Evolutionary conservation across 2,797 vertebrate genomes (phyloP), one percentile per base, ranked within the genome.

Genomic region (Leptodactylus fallax): DNA sequence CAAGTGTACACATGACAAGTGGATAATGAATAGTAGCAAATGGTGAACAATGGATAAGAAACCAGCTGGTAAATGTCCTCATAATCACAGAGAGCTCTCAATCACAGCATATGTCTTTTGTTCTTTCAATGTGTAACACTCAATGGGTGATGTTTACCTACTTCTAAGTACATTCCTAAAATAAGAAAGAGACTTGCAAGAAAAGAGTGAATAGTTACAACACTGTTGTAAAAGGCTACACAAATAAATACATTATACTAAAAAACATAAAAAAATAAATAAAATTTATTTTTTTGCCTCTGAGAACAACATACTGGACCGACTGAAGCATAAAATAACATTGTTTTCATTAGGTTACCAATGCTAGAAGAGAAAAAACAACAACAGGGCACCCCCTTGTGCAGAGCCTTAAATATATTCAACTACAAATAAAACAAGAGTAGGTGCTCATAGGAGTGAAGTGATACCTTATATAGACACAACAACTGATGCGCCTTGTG

Each of bases 1-100:
- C 69, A 69, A 69, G 65, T 69, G 23, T 25, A 47, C 60, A 45
- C 63, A 65, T 23, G 61, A 67, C 80, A 67, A 72, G 67, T 83
- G 67, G 82, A 83, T 74, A 83, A 53, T 74, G 82, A 56, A 83
- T 83, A 67, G 56, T 56, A 56, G 25, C 67, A 74, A 83, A 83
- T 83, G 53, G 82, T 83, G 65, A 83, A 74, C 81, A 83, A 60
- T 58, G 51, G 61, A 83, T 58, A 83, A 83, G 67, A 10, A 23
- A 83, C 51, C 67, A 83, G 82, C 53, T 83, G 82, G 25, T 83
- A 72, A 83, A 47, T 74, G 67, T 83, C 65, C 25, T 74, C 16
- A 21, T 83, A 27, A 83, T 83, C 53, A 83, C 27, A 74, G 53
- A 74, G 51, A 72, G 47, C 67, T 74, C 67, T 83, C 82, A 83